Conservation (phyloP, 2,888 invertebrate species). For the Acleris holmiana region DNA sequence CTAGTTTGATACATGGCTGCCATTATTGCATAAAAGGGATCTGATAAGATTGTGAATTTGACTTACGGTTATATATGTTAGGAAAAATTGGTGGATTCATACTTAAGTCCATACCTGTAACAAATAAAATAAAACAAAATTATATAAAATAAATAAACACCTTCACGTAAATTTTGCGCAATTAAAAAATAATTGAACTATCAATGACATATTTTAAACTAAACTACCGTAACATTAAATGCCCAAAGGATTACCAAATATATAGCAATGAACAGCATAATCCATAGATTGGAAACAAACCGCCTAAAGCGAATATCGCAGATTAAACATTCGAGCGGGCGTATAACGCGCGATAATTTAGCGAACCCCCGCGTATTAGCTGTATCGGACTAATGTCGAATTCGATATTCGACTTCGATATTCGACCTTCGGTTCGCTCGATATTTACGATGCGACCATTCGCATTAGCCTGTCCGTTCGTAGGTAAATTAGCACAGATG, state of each 20-base stretch:
- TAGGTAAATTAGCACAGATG: constrained; percentile 85
- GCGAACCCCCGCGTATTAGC: constrained; percentile 82
- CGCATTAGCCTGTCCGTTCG: constrained; percentile 84
- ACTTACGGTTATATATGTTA: constrained; percentile 48
- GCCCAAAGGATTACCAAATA: constrained; percentile 26
- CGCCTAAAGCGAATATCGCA: constrained; percentile 69
- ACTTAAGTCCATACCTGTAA: constrained; percentile 58
- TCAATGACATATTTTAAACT: constrained; percentile 42
- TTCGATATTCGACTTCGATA: constrained; percentile 65
- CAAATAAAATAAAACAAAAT: constrained; percentile 42
- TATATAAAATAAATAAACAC: not conserved
- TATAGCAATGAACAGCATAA: constrained; percentile 30
- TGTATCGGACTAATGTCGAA: constrained; percentile 81
- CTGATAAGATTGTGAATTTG: constrained; percentile 66
- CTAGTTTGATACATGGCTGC: constrained; percentile 81
- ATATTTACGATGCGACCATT: constrained; percentile 81
- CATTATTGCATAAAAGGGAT: constrained; percentile 79
- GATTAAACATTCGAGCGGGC: constrained; percentile 81
- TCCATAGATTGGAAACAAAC: constrained; percentile 37
- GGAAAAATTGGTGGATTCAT: constrained; percentile 42
- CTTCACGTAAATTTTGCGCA: too few species aligned
- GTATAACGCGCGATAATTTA: constrained; percentile 84
- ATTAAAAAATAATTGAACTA: constrained; percentile 44
- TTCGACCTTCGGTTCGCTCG: constrained; percentile 73
- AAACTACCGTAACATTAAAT: constrained; percentile 12